These are phyloP conservation scores for Danaus melanippus DNA, from an alignment of 1,140 invertebrate genomes.

Conservation along the genomic window DNA sequence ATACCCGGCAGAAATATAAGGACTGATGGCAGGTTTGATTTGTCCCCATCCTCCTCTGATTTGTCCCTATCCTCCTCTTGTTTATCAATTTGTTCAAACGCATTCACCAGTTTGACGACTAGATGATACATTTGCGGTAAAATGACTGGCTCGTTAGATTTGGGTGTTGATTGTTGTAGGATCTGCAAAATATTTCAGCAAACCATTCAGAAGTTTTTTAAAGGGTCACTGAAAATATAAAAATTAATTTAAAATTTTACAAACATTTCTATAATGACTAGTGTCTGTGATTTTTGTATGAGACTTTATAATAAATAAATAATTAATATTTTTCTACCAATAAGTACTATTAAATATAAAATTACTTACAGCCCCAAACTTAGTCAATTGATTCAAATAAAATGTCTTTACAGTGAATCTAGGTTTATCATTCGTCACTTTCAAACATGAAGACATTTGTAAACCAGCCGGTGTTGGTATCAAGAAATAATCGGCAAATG, in stretches of 20 bases:
- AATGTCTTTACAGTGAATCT: conserved; percentile 72
- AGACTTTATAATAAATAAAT: too few relatives aligned
- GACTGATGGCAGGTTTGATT: conserved; percentile 76
- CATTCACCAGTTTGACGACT: conserved; percentile 77
- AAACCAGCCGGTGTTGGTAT: conserved; percentile 61
- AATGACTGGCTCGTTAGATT: conserved; percentile 72
- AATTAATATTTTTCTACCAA: too few relatives aligned
- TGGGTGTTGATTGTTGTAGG: conserved; percentile 68
- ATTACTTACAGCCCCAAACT: conserved; percentile 55
- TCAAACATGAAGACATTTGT: conserved; percentile 72
- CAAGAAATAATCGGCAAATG: conserved; percentile 84
- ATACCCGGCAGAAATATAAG: conserved; percentile 92
- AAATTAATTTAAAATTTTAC: too few relatives aligned
- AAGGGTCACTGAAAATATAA: too few relatives aligned
- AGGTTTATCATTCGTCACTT: conserved; percentile 73
- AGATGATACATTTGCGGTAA: conserved; percentile 70
- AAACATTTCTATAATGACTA: too few relatives aligned
- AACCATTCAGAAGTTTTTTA: too few relatives aligned
- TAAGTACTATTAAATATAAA: too few relatives aligned
- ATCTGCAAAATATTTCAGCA: conserved; percentile 26
- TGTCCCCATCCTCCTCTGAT: conserved; percentile 34
- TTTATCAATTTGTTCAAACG: conserved; percentile 81
- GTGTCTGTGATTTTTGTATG: too few relatives aligned
- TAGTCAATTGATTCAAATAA: conserved; percentile 79
- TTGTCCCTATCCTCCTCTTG: conserved; percentile 46